These are phyloP conservation scores for Pholis gunnellus DNA, from an alignment of 2,113 vertebrate genomes.

Conservation along the genomic window DNA sequence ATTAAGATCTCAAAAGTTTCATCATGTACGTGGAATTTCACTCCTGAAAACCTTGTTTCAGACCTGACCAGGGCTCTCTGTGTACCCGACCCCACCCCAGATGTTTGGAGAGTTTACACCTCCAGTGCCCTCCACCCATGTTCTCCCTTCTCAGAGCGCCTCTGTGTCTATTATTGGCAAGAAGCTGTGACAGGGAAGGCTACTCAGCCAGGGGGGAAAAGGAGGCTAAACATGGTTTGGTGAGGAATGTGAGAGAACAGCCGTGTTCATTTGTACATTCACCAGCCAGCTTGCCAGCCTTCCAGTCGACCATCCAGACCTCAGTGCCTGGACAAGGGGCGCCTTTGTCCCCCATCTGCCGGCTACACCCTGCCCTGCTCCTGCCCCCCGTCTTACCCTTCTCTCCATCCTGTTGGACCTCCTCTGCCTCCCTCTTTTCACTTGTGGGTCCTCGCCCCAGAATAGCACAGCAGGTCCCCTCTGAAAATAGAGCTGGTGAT, in stretches of 20 bases:
- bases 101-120: constrained; percentile 70
- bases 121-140: constrained; percentile 58
- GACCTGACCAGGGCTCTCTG: constrained; percentile 30
- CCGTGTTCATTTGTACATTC: constrained; percentile 74
- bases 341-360: constrained; percentile 87
- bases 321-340: constrained; percentile 86
- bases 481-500: constrained; percentile 85
- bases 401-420: constrained; percentile 72
- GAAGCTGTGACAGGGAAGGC: constrained; percentile 70
- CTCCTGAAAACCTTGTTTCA: constrained; percentile 39
- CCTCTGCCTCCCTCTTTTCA: constrained; percentile 71
- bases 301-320: constrained; percentile 80
- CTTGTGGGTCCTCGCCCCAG: constrained; percentile 65
- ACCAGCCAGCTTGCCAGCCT: constrained; percentile 68
- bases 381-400: constrained; percentile 74
- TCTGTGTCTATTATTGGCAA: constrained; percentile 76
- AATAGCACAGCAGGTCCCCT: constrained; percentile 82
- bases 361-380: constrained; percentile 74
- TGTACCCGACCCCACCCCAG: constrained; percentile 49
- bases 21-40: background rate
- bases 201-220: constrained; percentile 73
- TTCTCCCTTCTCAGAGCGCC: constrained; percentile 61
- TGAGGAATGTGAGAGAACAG: constrained; percentile 78
- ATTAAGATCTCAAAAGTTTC: background rate
- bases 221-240: constrained; percentile 79